These are phyloP conservation scores for Bhutanitis thaidina DNA, from an alignment of 2,888 invertebrate genomes.

Conservation along the genomic window DNA sequence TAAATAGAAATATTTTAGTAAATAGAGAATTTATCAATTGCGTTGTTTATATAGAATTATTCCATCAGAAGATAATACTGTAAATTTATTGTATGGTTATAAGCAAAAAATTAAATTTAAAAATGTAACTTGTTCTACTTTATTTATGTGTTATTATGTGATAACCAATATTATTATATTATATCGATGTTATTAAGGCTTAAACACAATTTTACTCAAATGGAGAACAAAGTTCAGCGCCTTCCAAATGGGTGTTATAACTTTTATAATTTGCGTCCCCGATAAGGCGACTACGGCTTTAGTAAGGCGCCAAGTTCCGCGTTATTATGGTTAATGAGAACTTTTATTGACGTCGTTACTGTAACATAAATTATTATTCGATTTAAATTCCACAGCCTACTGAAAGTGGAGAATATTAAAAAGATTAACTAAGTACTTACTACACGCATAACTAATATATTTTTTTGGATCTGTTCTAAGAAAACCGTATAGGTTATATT, in stretches of 20 bases:
- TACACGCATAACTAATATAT: too few species aligned
- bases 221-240: conserved; percentile 17
- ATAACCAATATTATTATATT: not conserved
- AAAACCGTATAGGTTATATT: too few species aligned
- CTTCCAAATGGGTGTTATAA: conserved; percentile 19
- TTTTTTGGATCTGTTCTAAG: too few species aligned
- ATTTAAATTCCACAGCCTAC: not conserved
- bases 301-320: conserved; percentile 14
- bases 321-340: conserved; percentile 20
- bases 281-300: conserved; percentile 18
- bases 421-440: too few species aligned
- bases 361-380: conserved; percentile 15
- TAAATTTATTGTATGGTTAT: too few species aligned
- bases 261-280: conserved; percentile 21
- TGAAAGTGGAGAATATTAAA: not conserved
- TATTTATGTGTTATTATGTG: not conserved
- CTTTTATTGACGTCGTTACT: conserved; percentile 17
- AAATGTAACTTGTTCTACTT: too few species aligned
- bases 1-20: too few species aligned
- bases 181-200: not conserved
- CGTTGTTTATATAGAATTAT: too few species aligned
- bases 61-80: too few species aligned
- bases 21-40: too few species aligned
- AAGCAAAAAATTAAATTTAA: too few species aligned
- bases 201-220: conserved; percentile 17